Conservation (phyloP, 2,113 vertebrate genomes). For the Numenius arquata region DNA sequence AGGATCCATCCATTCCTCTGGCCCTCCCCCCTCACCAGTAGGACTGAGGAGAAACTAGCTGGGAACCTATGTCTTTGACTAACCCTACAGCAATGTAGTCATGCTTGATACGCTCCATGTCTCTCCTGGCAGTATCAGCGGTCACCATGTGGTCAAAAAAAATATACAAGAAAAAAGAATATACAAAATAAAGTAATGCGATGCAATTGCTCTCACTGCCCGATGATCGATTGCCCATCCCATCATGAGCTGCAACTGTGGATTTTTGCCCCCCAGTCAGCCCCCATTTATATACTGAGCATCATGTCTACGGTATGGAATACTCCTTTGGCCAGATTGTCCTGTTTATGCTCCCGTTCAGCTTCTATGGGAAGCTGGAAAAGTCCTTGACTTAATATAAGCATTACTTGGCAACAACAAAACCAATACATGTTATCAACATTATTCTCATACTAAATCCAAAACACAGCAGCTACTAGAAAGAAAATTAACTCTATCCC, state of each 20-base stretch:
- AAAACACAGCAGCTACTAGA: background rate
- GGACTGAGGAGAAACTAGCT: background rate
- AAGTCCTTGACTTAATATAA: background rate
- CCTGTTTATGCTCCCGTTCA: background rate
- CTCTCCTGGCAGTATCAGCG: background rate
- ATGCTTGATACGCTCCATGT: rapidly evolving
- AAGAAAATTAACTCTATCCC: background rate
- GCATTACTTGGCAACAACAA: background rate
- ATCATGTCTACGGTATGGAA: background rate
- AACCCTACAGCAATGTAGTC: background rate
- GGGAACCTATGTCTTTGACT: background rate
- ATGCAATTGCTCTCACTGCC: background rate
- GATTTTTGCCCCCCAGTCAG: background rate
- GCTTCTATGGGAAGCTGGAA: background rate
- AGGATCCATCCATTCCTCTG: background rate
- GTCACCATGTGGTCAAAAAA: too few relatives aligned
- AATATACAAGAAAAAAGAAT: background rate
- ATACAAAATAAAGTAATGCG: background rate
- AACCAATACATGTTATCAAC: background rate
- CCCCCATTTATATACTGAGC: background rate
- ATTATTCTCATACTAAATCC: background rate
- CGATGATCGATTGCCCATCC: background rate
- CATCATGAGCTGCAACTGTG: background rate
- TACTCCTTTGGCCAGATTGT: background rate
- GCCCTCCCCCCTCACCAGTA: background rate